Evolutionary conservation across 1,140 invertebrate genomes (phyloP), one percentile per base, ranked within the genome.

Genomic region (Hypsibius dujardini): DNA sequence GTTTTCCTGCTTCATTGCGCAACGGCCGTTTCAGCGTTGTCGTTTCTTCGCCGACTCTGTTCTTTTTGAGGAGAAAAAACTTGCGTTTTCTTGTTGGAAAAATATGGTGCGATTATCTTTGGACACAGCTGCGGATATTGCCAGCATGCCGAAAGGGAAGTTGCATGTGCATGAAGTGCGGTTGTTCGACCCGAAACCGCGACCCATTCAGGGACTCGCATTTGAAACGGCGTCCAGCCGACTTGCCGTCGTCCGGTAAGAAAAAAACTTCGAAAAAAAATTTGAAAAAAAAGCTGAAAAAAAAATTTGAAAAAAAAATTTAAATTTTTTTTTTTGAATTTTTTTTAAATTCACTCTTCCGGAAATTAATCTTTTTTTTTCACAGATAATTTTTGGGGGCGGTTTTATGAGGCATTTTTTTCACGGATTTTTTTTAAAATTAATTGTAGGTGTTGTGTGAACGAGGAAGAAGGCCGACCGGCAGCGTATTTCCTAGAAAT

Each of bases 101-200:
- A 28, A 28, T 28, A 28, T 28, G 28, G 28, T 28, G 28, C 28
- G 28, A 28, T 28, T 28, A 28, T 28, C 28, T 28, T 28, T 28
- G 28, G 28, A 28, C 28, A 28, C 28, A 28, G 28, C 28, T 28
- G 28, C 28, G 28, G 28, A 28, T 28, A 28, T 28, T 28, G 28
- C 28, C 28, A 28, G 28, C 28, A 28, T 28, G 28, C 28, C 28
- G 28, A 28, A 28, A 28, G 28, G 28, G 28, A 28, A 67, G 42
- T 42, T 67, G 12, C 12, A 67, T 15, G 62, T 67, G 3, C 62
- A 67, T 42, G 62, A 67, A 67, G 62, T 67, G 12, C 12, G 62
- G 62, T 67, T 67, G 3, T 67, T 67, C 62, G 62, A 67, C 45
- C 62, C 62, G 12, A 67, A 67, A 67, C 62, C 62, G 42, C 12